Conservation (phyloP, 2,888 invertebrate species). For the Plagiodera versicolora region DNA sequence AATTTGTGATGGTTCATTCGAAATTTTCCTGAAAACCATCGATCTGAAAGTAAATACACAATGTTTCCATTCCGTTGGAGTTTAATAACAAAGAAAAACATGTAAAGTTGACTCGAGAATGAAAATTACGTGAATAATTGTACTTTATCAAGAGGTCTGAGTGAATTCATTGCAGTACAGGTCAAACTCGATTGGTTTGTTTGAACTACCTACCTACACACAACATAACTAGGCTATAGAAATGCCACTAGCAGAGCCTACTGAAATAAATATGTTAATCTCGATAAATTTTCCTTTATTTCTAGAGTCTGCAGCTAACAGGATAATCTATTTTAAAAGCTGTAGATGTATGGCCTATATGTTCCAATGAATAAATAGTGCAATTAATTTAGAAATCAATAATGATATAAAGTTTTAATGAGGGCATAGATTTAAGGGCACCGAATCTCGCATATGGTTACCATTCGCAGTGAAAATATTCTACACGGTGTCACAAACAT, state of each 20-base stretch:
- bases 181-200: slow-evolving; percentile 1
- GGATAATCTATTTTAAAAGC: not conserved
- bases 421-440: no score
- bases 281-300: not conserved
- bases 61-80: not conserved
- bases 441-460: no score
- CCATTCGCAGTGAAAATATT: no score
- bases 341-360: not conserved
- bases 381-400: no score
- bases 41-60: no score
- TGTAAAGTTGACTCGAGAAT: no score
- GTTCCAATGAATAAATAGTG: no score
- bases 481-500: no score
- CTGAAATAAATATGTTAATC: not conserved
- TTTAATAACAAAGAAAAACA: no score
- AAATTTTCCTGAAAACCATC: no score
- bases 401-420: no score
- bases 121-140: not conserved
- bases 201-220: slow-evolving; percentile 1
- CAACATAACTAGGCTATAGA: slow-evolving; percentile 1
- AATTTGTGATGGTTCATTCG: no score
- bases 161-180: not conserved
- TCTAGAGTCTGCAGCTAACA: not conserved
- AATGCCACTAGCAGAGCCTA: not conserved
- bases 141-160: not conserved